Base-by-base conservation (phyloP, 2,797 vertebrate genomes). In the Varecia variegata region DNA sequence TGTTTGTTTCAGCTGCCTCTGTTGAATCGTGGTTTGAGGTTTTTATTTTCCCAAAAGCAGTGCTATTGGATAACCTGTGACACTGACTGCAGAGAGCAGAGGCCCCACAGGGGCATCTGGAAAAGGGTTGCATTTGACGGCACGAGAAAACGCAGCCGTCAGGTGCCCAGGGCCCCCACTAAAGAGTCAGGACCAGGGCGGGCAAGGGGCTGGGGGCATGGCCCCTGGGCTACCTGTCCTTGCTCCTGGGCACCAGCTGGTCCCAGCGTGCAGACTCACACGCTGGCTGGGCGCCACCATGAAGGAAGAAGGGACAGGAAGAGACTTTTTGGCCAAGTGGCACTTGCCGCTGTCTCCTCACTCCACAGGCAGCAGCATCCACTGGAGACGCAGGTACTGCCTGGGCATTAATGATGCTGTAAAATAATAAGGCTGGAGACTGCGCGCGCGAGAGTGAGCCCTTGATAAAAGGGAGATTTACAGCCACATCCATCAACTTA, bases 391-490 rank as follows among this genome's bases (percentile, higher is more conserved):
- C 98, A 96, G 96, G 97, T 98, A 96, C 97, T 95, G 96, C 98
- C 95, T 88, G 94, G 92, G 92, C 98, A 98, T 98, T 98, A 98
- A 98, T 98, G 98, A 98, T 98, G 98, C 98, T 98, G 96, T 99
- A 99, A 99, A 99, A 98, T 98, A 98, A 97, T 97, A 98, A 98
- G 98, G 88, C 97, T n/a, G 6, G 47, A 77, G 91, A 50, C 74
- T 15, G 93, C 97, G 96, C 38, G 95, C 43, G 25, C 0, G 97
- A 96, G 89, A 97, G 97, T n/a, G 87, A 98, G 95, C 94, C 96
- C 98, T 98, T 98, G 98, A 98, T 98, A 98, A 98, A 98, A 98
- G 98, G 97, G 97, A 98, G 98, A 98, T 98, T 98, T 98, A 99
- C 95, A 98, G 98, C 98, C 97, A 96, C 97, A 98, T 98, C 97